A percentile compares a stretch with the other conserved stretches of the same genome.
These are phyloP conservation scores for Scyliorhinus canicula DNA, from an alignment of 2,797 vertebrate species.

Conservation along the genomic window DNA sequence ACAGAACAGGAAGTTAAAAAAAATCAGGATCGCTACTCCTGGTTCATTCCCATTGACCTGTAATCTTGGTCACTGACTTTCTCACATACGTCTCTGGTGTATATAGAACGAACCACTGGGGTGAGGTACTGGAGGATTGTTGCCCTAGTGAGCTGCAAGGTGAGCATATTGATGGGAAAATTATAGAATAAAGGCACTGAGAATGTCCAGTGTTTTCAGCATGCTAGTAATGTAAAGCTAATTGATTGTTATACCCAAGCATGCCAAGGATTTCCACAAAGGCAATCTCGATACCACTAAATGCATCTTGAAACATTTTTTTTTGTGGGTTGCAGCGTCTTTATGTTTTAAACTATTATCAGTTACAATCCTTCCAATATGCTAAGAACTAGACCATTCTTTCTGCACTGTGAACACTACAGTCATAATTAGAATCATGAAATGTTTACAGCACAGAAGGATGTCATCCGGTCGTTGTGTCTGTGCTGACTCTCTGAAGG, in stretches of 20 bases:
- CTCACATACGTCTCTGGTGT: background rate
- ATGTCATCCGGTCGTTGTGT: too few species aligned
- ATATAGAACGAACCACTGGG: background rate
- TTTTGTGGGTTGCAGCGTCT: background rate
- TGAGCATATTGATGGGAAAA: background rate
- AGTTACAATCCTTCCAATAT: background rate
- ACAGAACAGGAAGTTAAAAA: background rate
- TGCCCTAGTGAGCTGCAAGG: background rate
- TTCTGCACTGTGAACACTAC: background rate
- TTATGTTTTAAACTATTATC: background rate
- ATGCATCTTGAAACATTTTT: background rate
- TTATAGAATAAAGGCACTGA: background rate
- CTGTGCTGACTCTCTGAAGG: background rate
- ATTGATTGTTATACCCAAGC: background rate
- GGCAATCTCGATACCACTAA: background rate
- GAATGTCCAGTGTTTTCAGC: background rate
- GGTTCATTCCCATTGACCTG: too few species aligned
- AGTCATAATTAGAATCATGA: background rate
- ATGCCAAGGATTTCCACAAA: background rate
- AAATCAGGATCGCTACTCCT: background rate
- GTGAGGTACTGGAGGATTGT: background rate
- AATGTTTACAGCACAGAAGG: too few species aligned
- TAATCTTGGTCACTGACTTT: background rate
- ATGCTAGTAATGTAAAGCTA: background rate
- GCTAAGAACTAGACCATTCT: background rate